Percentiles rank a stretch among this genome's conserved stretches.
Conservation (phyloP, 2,888 invertebrate genomes). For the Myopa tessellatipennis region DNA sequence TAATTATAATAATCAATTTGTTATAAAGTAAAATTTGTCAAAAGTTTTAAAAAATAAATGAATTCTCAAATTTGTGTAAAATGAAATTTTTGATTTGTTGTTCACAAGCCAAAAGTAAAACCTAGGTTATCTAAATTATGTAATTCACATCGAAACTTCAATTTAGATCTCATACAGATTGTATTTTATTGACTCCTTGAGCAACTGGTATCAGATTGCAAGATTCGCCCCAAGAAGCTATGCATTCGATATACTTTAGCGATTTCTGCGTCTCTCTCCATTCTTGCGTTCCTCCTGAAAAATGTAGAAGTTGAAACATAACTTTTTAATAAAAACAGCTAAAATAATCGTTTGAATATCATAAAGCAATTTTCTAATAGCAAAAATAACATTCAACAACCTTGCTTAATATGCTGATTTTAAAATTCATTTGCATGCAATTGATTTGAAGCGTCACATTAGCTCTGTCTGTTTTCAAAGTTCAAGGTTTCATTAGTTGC, state of each 20-base stretch:
- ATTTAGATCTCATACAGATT: slow-evolving; percentile 19
- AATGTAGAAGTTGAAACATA: background rate
- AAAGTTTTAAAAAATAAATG: background rate
- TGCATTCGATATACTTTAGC: slow-evolving; percentile 45
- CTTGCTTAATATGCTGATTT: slow-evolving; percentile 31
- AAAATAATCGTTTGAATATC: background rate
- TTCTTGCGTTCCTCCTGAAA: slow-evolving; percentile 62
- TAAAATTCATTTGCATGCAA: slow-evolving; percentile 40
- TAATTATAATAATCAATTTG: background rate
- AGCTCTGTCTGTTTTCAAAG: slow-evolving; percentile 29
- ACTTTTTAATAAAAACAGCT: background rate
- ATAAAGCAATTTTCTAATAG: background rate
- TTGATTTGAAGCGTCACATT: slow-evolving; percentile 29
- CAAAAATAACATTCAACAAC: slow-evolving; percentile 22
- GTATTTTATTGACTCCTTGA: slow-evolving; percentile 10
- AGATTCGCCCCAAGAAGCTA: background rate
- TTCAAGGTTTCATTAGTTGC: slow-evolving; percentile 26
- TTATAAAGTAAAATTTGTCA: background rate
- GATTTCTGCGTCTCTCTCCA: slow-evolving; percentile 56
- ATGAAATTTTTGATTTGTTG: background rate
- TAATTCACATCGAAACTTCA: slow-evolving; percentile 29
- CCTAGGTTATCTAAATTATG: slow-evolving; percentile 18
- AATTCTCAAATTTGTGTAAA: background rate
- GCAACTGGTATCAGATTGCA: slow-evolving; percentile 23
- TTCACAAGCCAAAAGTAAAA: slow-evolving; percentile 20